These are phyloP conservation scores for Thecocarcelia acutangulata DNA, from an alignment of 2,888 invertebrate species.

Conservation along the genomic window DNA sequence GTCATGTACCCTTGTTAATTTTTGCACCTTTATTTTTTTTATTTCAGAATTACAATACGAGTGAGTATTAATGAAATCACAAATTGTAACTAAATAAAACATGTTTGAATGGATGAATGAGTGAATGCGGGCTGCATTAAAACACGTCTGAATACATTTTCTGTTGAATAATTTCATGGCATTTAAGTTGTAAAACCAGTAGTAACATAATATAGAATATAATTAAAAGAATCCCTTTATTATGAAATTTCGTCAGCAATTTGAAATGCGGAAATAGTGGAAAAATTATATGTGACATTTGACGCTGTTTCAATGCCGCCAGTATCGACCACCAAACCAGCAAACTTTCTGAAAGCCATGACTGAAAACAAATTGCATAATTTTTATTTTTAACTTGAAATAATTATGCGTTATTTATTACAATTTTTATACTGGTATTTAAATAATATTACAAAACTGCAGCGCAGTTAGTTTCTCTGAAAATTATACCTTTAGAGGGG, in stretches of 20 bases:
- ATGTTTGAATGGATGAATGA: neutral
- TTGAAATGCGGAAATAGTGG: slow-evolving; percentile 53
- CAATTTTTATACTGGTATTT: slow-evolving; percentile 24
- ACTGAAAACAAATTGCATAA: slow-evolving; percentile 16
- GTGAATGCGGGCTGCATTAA: neutral
- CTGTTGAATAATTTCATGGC: neutral
- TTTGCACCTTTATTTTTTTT: neutral
- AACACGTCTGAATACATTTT: slow-evolving; percentile 1
- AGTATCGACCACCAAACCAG: neutral
- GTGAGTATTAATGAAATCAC: slow-evolving; percentile 22
- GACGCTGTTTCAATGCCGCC: slow-evolving; percentile 39
- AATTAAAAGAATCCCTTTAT: slow-evolving; percentile 2
- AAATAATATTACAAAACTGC: slow-evolving; percentile 1
- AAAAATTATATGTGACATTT: slow-evolving; percentile 56
- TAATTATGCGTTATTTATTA: slow-evolving; percentile 17
- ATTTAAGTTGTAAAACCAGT: neutral
- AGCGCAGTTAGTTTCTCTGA: neutral
- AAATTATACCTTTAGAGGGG: neutral
- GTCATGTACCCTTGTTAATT: slow-evolving; percentile 25
- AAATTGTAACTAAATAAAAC: neutral
- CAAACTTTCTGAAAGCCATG: slow-evolving; percentile 1
- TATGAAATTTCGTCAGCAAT: slow-evolving; percentile 3
- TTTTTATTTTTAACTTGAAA: slow-evolving; percentile 1
- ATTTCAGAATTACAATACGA: neutral
- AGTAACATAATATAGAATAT: neutral